These are phyloP conservation scores for Dissostichus mawsoni DNA, from an alignment of 2,113 vertebrate species.

Conservation along the genomic window DNA sequence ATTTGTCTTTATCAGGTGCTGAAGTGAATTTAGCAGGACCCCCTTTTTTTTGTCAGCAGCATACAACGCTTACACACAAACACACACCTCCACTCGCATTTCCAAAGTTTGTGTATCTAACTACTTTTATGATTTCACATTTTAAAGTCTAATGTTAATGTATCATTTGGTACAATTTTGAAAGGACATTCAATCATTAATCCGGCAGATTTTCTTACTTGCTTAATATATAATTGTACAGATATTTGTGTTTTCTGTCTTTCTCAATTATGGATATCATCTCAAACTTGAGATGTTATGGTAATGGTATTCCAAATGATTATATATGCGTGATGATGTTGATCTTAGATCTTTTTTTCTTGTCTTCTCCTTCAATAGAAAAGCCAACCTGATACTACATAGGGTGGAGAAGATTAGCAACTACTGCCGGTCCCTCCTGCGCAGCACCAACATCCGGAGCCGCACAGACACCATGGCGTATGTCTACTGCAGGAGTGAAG, in stretches of 20 bases:
- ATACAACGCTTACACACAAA: not conserved
- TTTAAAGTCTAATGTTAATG: not conserved
- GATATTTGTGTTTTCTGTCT: not conserved
- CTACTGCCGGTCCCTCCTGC: slow-evolving; percentile 91
- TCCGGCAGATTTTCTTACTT: not conserved
- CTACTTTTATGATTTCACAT: not conserved
- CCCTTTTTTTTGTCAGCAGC: too few relatives aligned
- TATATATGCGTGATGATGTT: not conserved
- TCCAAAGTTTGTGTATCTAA: not conserved
- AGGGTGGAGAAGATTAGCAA: slow-evolving; percentile 93
- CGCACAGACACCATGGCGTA: slow-evolving; percentile 95
- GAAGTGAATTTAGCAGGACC: not conserved
- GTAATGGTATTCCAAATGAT: not conserved
- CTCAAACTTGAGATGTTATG: not conserved
- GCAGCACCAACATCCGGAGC: slow-evolving; percentile 95
- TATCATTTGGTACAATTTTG: not conserved
- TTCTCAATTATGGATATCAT: not conserved
- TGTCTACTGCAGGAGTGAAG: slow-evolving; percentile 92
- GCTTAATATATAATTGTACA: too few relatives aligned
- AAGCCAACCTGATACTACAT: slow-evolving; percentile 95
- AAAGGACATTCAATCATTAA: not conserved
- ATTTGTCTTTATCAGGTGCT: too few relatives aligned
- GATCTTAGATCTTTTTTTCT: not conserved
- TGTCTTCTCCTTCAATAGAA: slow-evolving; percentile 81
- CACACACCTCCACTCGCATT: not conserved